Base-by-base conservation (phyloP, 2,888 invertebrate species). In the Pseudolycoriella hygida region DNA sequence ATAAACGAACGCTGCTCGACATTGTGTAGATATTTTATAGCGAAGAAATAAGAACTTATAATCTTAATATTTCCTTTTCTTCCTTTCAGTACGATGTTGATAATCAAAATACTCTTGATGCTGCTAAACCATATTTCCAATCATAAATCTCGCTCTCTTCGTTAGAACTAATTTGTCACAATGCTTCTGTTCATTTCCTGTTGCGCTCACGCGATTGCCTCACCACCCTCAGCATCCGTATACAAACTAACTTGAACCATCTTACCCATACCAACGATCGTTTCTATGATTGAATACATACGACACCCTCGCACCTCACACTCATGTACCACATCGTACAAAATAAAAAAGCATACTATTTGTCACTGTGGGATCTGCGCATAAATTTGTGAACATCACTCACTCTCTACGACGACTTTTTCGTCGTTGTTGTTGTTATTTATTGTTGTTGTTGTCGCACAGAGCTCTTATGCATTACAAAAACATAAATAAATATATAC, bases 101-200 rank as follows among this genome's bases (percentile, higher is more conserved):
- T 12, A 12, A 34, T 14, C 4, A 34, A 12, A 34, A 34, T 25
- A 25, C 25, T 25, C 5, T 4, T 25, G 25, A 25, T 25, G 25
- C 25, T 25, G 25, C 25, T 6, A 25, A 25, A 25, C 25, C 25
- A 25, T 25, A 25, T 17, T 39, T 39, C 15, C 39, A 39, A 39
- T 37, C 15, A 39, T 39, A 39, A 39, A 39, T 39, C 17, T 39
- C 17, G 17, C 17, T 39, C 17, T 39, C 39, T 39, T 39, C 39
- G 39, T 39, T 39, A 39, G 11, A 11, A 17, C 17, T 39, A 39
- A 39, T 39, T 39, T 39, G 39, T 39, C 39, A 39, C 25, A 25
- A 15, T 39, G 39, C 17, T 39, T 39, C 39, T 17, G 17, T 17
- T 25, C 25, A 25, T 25, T 25, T 25, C n/a, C 39, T 39, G 39